Evolutionary conservation across 2,888 invertebrate species (phyloP).

Genomic region (Lumbricus terrestris): DNA sequence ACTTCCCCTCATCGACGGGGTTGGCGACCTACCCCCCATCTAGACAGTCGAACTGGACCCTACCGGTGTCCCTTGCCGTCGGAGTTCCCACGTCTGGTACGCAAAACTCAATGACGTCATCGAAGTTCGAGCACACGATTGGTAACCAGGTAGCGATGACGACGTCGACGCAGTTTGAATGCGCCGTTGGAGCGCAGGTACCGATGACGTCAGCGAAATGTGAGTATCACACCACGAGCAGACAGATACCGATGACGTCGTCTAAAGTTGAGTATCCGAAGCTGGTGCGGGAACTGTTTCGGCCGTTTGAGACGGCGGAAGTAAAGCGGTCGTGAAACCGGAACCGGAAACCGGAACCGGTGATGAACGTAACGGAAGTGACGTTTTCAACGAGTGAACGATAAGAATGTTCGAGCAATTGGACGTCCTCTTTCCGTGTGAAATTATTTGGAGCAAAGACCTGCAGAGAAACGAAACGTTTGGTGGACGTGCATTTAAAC

Average conservation of each 20-base stretch:
- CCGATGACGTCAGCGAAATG: neutral
- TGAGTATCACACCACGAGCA: neutral
- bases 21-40: neutral
- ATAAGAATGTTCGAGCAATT: neutral
- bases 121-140: neutral
- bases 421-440: too few species aligned
- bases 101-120: neutral
- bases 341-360: neutral
- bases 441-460: too few species aligned
- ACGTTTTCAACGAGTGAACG: neutral
- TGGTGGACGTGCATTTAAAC: too few species aligned
- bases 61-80: neutral
- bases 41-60: neutral
- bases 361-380: neutral
- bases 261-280: neutral
- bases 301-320: neutral
- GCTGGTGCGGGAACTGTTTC: neutral
- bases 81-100: neutral
- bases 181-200: neutral
- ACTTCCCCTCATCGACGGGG: neutral
- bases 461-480: too few species aligned
- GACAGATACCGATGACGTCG: neutral
- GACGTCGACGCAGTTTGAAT: neutral
- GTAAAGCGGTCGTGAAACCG: neutral
- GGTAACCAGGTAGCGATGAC: neutral